Base-by-base conservation (phyloP, 2,797 vertebrate genomes). In the Catostomus latipinnis region DNA sequence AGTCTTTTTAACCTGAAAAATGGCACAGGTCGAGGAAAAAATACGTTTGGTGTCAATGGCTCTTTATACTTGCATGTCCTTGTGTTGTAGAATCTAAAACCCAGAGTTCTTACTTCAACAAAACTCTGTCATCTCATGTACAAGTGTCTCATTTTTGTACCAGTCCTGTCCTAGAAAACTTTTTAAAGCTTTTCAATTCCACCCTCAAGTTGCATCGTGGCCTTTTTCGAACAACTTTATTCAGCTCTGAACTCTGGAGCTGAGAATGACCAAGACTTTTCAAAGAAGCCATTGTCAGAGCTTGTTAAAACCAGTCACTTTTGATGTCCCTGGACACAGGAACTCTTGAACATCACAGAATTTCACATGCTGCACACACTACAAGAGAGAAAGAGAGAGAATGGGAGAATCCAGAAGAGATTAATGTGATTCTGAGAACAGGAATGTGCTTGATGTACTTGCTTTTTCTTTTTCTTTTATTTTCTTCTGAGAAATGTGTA, bases 341-440 rank as follows among this genome's bases (percentile, higher is more conserved):
- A 71, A 54, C 70, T 71, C 60, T 48, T 65, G 60, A 56, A 75
- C 57, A 62, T 81, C 71, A 75, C 45, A 78, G 46, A 57, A 14
- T 49, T 57, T 6, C 60, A 22, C 60, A 54, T 57, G 8, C 58
- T 63, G 76, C 58, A 12, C 22, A 71, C 43, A 65, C 5, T 54
- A 54, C 34, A 34, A 34, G 34, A 34, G 34, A 34, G 2, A 6
- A 6, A 71, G 22, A 60, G 43, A 49, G 3, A 5, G 13, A 49
- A 78, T 43, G 16, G 18, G 54, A 75, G 63, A 34, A 34, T 71
- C 11, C 58, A 63, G 57, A 54, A 54, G 34, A 56, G 52, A 65
- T 72, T 53, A 65, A 65, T 71, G 52, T 63, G 43, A 65, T 72
- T 72, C 60, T 14, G 60, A 65, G 52, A 8, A 56, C 34, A 34